A percentile compares a stretch with the other conserved stretches of the same genome.
These are phyloP conservation scores for Mycteria americana DNA, from an alignment of 2,797 vertebrate species.

Conservation along the genomic window DNA sequence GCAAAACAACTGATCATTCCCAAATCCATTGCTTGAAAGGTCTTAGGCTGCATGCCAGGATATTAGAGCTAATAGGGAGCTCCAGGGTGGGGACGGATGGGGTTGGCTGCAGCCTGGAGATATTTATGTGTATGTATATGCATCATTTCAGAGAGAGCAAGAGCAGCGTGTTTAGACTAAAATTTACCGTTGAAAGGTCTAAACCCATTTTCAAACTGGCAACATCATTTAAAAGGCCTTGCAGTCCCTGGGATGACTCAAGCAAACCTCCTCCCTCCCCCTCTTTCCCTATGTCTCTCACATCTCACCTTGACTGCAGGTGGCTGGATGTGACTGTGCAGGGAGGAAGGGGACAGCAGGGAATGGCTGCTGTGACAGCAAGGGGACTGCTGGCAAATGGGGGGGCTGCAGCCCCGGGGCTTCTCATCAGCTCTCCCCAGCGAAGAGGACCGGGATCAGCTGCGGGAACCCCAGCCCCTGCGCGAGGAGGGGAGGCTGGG, in stretches of 20 bases:
- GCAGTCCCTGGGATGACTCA: neutral
- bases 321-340: neutral
- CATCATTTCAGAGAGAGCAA: neutral
- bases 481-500: neutral
- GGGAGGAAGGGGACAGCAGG: neutral
- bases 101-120: neutral
- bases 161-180: neutral
- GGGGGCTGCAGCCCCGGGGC: neutral
- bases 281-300: neutral
- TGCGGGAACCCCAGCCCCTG: neutral
- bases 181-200: slow-evolving; percentile 4
- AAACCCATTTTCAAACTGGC: neutral
- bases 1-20: neutral
- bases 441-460: fast-evolving
- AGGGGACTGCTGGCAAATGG: neutral
- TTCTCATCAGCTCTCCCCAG: neutral
- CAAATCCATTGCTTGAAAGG: neutral
- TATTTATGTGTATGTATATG: neutral
- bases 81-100: neutral
- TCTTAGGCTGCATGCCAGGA: slow-evolving; percentile 10
- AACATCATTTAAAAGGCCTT: neutral
- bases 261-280: neutral
- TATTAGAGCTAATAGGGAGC: neutral
- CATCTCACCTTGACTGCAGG: slow-evolving; percentile 18
- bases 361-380: neutral